Conservation (phyloP, 2,888 invertebrate genomes). For the Drosophila hawaiiensis region DNA sequence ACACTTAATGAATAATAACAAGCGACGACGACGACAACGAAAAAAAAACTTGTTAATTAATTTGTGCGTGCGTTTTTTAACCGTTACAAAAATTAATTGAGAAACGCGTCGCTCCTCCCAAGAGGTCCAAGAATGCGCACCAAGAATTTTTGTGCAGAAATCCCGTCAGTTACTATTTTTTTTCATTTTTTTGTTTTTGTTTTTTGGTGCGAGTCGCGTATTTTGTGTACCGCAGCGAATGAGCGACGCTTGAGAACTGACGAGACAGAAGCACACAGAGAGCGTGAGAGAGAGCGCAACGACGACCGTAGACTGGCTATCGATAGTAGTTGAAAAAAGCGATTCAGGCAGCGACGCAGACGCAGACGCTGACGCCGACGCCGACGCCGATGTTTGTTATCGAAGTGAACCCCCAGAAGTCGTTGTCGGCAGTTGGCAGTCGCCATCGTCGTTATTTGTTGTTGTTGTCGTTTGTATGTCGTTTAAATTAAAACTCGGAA, state of each 20-base stretch:
- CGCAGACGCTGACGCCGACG: conserved; percentile 5
- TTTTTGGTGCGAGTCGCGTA: conserved; percentile 8
- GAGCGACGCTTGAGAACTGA: conserved; percentile 69
- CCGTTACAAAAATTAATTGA: conserved; percentile 50
- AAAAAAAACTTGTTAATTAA: conserved; percentile 28
- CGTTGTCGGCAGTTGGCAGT: conserved; percentile 26
- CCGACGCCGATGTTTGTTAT: conserved; percentile 47
- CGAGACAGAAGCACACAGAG: conserved; percentile 10
- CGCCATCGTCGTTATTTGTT: conserved; percentile 25
- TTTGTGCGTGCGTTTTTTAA: conserved; percentile 33
- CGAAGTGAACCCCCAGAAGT: conserved; percentile 59
- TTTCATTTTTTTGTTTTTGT: background rate
- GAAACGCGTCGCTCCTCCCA: conserved; percentile 30
- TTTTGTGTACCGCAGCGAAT: conserved; percentile 57
- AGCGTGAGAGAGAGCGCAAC: conserved; percentile 34
- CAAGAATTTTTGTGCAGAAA: conserved; percentile 23
- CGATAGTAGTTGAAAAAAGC: conserved; percentile 64
- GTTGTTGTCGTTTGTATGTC: conserved; percentile 48
- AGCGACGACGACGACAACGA: conserved; percentile 7
- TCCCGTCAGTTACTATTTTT: background rate
- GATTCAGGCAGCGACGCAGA: background rate
- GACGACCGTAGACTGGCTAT: conserved; percentile 53
- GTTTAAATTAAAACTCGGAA: conserved; percentile 77
- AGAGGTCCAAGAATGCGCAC: conserved; percentile 18
- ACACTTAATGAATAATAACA: conserved; percentile 61